Conservation (phyloP, 2,797 vertebrate species). For the Acipenser oxyrinchus region DNA sequence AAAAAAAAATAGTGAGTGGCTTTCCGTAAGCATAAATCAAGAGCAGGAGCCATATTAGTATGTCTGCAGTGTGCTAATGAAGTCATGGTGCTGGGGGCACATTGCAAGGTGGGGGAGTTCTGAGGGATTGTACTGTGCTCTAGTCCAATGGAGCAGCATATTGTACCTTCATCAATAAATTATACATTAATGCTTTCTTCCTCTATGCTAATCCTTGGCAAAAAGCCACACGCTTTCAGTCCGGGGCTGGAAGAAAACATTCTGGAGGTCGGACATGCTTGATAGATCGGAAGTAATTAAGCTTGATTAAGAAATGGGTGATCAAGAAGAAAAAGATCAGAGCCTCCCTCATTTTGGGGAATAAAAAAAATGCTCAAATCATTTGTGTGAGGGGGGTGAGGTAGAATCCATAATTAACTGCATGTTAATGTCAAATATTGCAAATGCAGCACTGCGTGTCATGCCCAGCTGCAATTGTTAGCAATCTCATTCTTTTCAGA, state of each 20-base stretch:
- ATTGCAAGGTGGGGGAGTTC: constrained; percentile 55
- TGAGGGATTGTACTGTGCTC: constrained; percentile 42
- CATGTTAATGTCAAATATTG: background rate
- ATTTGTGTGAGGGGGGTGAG: background rate
- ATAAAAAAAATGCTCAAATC: background rate
- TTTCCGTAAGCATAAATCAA: constrained; percentile 12
- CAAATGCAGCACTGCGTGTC: background rate
- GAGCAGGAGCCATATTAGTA: constrained; percentile 25
- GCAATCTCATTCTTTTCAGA: background rate
- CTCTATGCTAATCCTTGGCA: constrained; percentile 38
- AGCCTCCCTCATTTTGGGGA: background rate
- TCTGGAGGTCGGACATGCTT: constrained; percentile 29
- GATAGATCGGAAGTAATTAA: constrained; percentile 19
- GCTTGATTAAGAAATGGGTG: constrained; percentile 12
- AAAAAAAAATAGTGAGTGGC: background rate
- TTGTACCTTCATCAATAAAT: constrained; percentile 59
- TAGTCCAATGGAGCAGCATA: constrained; percentile 46
- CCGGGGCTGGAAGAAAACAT: constrained; percentile 26
- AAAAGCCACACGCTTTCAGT: constrained; percentile 31
- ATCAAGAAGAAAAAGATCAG: background rate
- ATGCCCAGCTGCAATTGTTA: background rate
- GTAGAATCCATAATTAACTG: too few relatives aligned
- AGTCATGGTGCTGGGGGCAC: constrained; percentile 45
- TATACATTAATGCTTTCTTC: constrained; percentile 51
- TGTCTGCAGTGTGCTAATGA: constrained; percentile 51